A percentile compares a stretch with the other conserved stretches of the same genome.
phyloP scores from a whole-genome alignment of 2,888 invertebrate species.

The Heliconius ismenius region DNA sequence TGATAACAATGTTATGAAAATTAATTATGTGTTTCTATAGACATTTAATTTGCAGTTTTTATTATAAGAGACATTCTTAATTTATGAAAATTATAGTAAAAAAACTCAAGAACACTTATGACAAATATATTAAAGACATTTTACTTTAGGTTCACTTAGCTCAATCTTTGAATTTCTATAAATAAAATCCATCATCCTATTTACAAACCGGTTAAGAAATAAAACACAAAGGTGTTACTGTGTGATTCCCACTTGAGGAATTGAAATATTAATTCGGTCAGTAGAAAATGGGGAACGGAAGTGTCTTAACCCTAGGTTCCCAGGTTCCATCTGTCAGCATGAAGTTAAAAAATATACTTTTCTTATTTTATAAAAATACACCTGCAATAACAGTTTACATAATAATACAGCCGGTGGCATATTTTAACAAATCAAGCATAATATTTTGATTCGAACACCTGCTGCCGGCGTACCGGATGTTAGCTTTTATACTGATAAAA shows the following conservation, averaged over 20 bases:
- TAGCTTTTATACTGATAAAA: constrained; percentile 27
- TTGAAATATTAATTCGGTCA: too few species aligned
- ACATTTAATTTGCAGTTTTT: background rate
- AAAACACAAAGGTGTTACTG: too few species aligned
- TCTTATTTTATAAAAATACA: constrained; percentile 15
- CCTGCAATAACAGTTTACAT: constrained; percentile 35
- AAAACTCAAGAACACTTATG: background rate
- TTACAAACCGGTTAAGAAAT: too few species aligned
- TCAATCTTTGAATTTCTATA: background rate
- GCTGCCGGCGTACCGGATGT: constrained; percentile 22
- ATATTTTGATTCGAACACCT: constrained; percentile 43
- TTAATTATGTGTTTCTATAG: background rate
- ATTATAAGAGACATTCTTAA: background rate
- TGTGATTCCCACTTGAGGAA: too few species aligned
- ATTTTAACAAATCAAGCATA: constrained; percentile 40
- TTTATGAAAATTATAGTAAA: background rate
- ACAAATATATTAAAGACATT: too few species aligned
- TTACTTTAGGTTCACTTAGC: too few species aligned
- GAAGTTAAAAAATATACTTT: background rate
- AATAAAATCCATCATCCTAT: background rate
- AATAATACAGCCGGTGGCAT: constrained; percentile 28
- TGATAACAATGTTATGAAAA: background rate
- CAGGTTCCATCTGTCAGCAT: background rate
- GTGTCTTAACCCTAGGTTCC: background rate
- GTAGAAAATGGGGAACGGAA: too few species aligned